Evolutionary conservation across 1,140 invertebrate genomes (phyloP).

Genomic region (Bicyclus anynana): DNA sequence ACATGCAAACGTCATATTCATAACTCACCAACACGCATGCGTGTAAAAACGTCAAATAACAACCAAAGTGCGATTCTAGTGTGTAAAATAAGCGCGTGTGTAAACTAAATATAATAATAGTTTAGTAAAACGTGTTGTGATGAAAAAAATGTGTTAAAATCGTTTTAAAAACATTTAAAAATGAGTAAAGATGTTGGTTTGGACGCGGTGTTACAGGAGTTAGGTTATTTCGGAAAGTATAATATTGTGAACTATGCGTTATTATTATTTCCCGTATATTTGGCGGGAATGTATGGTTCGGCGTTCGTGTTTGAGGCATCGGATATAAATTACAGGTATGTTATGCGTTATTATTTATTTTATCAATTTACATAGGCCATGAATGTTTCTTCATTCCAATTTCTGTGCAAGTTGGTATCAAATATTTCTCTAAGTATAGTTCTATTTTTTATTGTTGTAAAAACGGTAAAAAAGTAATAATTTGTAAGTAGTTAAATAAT

Average conservation of each 20-base stretch:
- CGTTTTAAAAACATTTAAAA: conserved; percentile 16
- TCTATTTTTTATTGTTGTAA: no score
- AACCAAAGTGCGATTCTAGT: no score
- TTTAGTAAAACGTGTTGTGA: background rate
- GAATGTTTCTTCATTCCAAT: no score
- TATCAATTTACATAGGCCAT: background rate
- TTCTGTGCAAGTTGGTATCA: no score
- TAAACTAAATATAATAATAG: background rate
- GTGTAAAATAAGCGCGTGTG: no score
- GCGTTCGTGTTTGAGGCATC: conserved; percentile 62
- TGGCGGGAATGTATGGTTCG: conserved; percentile 66
- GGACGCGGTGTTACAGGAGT: conserved; percentile 48
- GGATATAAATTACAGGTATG: conserved; percentile 60
- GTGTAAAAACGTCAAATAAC: conserved; percentile 25
- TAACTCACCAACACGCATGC: conserved; percentile 35
- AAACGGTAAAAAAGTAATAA: no score
- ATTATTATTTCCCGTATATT: conserved; percentile 57
- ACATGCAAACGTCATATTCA: background rate
- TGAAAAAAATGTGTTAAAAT: conserved; percentile 13
- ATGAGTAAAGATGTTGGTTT: conserved; percentile 51
- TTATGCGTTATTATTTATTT: conserved; percentile 22
- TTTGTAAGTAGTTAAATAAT: no score
- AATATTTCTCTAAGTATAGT: no score
- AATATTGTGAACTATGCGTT: conserved; percentile 65
- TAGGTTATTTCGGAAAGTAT: conserved; percentile 61